These are phyloP conservation scores for Sylvia borin DNA, from an alignment of 2,797 vertebrate species.

Conservation along the genomic window DNA sequence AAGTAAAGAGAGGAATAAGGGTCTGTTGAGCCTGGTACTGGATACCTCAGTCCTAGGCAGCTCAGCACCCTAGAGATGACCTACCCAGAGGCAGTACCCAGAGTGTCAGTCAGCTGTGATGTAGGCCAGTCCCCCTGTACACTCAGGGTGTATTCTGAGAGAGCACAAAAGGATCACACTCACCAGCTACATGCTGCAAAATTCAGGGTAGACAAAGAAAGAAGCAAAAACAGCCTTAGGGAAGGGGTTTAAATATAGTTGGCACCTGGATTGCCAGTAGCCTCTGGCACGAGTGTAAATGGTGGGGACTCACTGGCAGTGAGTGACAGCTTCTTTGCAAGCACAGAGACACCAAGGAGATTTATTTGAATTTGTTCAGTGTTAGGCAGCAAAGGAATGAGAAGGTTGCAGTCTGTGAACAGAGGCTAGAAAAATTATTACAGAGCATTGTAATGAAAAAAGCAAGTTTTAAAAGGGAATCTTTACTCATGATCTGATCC, in stretches of 20 bases:
- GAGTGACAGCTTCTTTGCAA: background rate
- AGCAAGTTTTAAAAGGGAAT: background rate
- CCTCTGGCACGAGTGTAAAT: background rate
- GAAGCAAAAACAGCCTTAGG: background rate
- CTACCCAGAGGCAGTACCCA: background rate
- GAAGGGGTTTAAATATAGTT: background rate
- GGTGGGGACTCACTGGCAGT: background rate
- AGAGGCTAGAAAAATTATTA: conserved; percentile 18
- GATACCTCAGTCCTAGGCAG: background rate
- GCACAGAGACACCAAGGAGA: background rate
- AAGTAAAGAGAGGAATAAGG: background rate
- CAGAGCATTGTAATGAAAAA: background rate
- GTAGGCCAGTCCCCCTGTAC: background rate
- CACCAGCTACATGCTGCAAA: background rate
- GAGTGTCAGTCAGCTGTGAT: background rate
- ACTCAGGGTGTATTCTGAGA: background rate
- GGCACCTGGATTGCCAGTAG: background rate
- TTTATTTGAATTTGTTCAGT: background rate
- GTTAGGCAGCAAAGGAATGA: background rate
- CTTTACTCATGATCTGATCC: conserved; percentile 22
- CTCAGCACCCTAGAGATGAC: background rate
- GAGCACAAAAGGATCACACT: background rate
- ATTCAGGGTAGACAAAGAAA: background rate
- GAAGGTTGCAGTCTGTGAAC: background rate
- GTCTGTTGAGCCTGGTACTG: background rate